A percentile compares a stretch with the other conserved stretches of the same genome.
Conservation (phyloP, 2,113 vertebrate species). For the Centropristis striata region DNA sequence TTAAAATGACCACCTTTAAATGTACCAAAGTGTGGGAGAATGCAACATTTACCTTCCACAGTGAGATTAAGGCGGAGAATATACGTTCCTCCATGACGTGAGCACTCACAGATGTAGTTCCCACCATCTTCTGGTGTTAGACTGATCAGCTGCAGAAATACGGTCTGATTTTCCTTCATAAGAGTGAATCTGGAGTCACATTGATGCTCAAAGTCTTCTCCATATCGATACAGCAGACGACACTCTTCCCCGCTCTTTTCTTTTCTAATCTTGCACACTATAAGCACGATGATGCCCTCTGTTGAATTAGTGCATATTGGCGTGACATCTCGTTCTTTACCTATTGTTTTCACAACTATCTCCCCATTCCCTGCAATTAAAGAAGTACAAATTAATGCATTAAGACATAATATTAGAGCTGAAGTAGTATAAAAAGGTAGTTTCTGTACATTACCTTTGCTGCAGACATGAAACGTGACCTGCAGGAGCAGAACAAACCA, state of each 20-base stretch:
- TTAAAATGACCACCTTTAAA: too few relatives aligned
- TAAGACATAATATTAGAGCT: too few relatives aligned
- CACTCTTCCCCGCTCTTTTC: constrained; percentile 3
- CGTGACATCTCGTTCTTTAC: background rate
- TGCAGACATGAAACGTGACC: too few relatives aligned
- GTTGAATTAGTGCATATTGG: constrained; percentile 1
- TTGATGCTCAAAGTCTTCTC: accelerated
- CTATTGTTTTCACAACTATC: background rate
- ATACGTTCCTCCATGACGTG: background rate
- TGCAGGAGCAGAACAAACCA: too few relatives aligned
- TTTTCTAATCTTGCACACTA: constrained; percentile 32
- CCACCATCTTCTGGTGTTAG: constrained; percentile 42
- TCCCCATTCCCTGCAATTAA: background rate
- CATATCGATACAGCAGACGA: background rate
- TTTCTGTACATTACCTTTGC: too few relatives aligned
- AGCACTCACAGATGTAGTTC: constrained; percentile 6
- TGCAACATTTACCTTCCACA: too few relatives aligned
- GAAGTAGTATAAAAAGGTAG: too few relatives aligned
- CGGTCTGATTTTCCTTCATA: background rate
- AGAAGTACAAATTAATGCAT: too few relatives aligned
- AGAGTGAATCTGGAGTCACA: constrained; percentile 58
- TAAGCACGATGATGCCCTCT: accelerated
- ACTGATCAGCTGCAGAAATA: constrained; percentile 46
- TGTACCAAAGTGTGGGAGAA: too few relatives aligned
- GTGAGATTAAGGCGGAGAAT: too few relatives aligned